Evolutionary conservation across 2,113 vertebrate species (phyloP).

Genomic region (Benitochromis conjunctus): DNA sequence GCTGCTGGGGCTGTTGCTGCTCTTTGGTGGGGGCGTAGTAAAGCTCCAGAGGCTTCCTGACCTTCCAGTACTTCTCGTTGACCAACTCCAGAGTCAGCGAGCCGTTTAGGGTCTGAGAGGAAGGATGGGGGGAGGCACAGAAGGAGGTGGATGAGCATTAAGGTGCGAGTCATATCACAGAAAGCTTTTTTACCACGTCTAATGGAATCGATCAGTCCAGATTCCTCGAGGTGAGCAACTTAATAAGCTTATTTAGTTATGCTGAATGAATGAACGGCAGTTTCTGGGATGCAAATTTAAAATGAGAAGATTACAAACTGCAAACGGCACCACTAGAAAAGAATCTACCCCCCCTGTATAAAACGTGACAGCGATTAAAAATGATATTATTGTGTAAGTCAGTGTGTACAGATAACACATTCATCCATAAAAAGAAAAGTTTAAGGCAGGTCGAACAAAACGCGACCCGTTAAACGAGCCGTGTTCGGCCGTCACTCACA

Average conservation of each 20-base stretch:
- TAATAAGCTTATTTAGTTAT: rapidly evolving
- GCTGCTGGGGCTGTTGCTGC: slow-evolving; percentile 64
- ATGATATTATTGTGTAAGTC: background rate
- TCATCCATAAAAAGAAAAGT: background rate
- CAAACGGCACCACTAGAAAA: too few relatives aligned
- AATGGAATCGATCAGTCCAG: background rate
- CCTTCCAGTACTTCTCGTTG: slow-evolving; percentile 90
- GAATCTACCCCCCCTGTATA: too few relatives aligned
- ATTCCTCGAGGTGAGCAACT: background rate
- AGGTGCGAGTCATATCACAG: too few relatives aligned
- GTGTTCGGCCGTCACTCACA: slow-evolving; percentile 57
- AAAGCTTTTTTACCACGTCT: background rate
- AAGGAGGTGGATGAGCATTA: background rate
- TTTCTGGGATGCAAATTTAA: background rate
- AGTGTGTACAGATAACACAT: rapidly evolving
- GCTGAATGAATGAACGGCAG: rapidly evolving
- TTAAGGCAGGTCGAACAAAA: background rate
- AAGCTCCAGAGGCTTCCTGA: slow-evolving; percentile 82
- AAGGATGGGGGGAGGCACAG: background rate
- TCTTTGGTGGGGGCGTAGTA: slow-evolving; percentile 87
- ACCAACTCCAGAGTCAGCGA: slow-evolving; percentile 87
- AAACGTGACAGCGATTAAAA: too few relatives aligned
- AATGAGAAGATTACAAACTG: background rate
- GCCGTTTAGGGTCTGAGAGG: slow-evolving; percentile 83
- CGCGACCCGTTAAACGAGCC: background rate